phyloP scores from a whole-genome alignment of 2,113 vertebrate genomes.

The Pavo muticus region DNA sequence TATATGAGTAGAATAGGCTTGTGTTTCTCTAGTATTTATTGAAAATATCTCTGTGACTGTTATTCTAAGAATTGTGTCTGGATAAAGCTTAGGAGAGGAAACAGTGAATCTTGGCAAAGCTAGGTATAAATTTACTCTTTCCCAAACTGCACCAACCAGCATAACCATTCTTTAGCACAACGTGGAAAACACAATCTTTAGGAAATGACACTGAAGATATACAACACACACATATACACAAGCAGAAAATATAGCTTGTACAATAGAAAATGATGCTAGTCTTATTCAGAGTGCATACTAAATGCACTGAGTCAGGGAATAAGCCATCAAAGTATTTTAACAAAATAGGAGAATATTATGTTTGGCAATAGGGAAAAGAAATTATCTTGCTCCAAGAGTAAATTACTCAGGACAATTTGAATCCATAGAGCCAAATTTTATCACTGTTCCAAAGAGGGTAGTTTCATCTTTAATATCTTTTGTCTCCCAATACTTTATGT shows the following conservation, averaged over 20 bases:
- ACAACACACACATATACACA: background rate
- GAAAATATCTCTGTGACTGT: background rate
- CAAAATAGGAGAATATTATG: background rate
- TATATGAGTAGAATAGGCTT: background rate
- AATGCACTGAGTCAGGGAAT: background rate
- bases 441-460: rapidly evolving
- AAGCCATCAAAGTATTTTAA: background rate
- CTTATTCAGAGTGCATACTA: background rate
- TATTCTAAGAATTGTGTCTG: background rate
- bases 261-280: background rate
- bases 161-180: background rate
- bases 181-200: background rate
- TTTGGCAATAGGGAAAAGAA: background rate
- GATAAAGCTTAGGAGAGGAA: background rate
- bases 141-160: background rate
- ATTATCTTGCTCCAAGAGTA: background rate
- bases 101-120: background rate
- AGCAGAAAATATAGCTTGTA: background rate
- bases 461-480: background rate
- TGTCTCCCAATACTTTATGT: background rate
- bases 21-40: conserved; percentile 1
- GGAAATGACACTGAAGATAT: background rate
- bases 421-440: background rate
- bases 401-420: background rate
- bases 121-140: background rate